Evolutionary conservation across 2,888 invertebrate species (phyloP), one percentile per base, ranked within the genome.

Genomic region (Omphaloscelis lunosa): DNA sequence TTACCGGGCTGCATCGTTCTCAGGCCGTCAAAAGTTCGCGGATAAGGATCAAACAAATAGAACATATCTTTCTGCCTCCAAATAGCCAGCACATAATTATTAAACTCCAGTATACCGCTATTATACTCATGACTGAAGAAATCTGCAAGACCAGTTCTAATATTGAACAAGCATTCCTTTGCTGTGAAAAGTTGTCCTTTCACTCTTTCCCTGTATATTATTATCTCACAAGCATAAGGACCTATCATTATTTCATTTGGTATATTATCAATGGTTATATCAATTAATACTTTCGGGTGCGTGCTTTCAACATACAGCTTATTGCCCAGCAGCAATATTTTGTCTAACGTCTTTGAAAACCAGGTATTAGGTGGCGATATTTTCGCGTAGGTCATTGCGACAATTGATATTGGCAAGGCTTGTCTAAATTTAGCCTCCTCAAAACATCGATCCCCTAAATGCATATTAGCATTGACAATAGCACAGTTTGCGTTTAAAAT

Each of bases 41-140:
- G 97, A 86, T 98, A 98, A 0, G 98, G 97, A 93, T 98, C 98
- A 82, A 98, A 98, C 41, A 97, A 94, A 89, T 97, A 98, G 89
- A 93, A 97, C 95, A 97, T 97, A 61, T 97, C 97, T 53, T 97
- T 95, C 89, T 98, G 97, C 34, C 97, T 95, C 98, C 98, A 98
- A 20, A 98, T 89, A 0, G 97, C 97, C 48, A 98, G 80, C n/a
- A 95, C 91, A 56, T 95, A 97, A 78, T 97, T 97, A 83, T 97
- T 97, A 74, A 98, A 97, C 86, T 97, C 97, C 15, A 98, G 87
- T 74, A 97, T 95, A 68, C 96, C 96, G 83, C 95, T 93, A 73
- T 93, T 96, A 82, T 96, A 95, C 85, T 97, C 97, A 12, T 94
- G 96, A 77, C 93, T 95, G 85, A 97, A 97, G 88, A 97, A 97